phyloP scores from a whole-genome alignment of 2,113 vertebrate genomes.

The Cynoglossus semilaevis region DNA sequence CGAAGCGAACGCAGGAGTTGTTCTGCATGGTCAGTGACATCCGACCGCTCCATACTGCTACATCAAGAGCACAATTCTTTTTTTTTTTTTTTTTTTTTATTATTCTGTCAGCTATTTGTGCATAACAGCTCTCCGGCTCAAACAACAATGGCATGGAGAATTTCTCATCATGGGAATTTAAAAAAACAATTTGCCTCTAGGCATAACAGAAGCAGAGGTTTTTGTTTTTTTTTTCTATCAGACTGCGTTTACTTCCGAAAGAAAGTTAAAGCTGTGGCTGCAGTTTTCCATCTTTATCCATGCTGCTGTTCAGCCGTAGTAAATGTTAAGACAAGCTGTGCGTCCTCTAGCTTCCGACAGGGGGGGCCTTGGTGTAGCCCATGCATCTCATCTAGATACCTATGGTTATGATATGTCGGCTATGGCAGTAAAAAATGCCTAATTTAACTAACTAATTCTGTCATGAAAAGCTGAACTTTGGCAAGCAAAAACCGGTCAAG shows the following conservation, averaged over 20 bases:
- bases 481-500: too few species aligned
- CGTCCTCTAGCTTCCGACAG: background rate
- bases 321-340: background rate
- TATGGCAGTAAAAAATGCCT: too few species aligned
- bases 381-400: too few species aligned
- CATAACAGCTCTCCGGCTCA: background rate
- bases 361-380: too few species aligned
- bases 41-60: slow-evolving; percentile 1
- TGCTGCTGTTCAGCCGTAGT: background rate
- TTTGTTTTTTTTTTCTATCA: slow-evolving; percentile 3
- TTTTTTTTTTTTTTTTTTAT: too few species aligned
- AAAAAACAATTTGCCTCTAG: slow-evolving; percentile 19
- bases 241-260: background rate
- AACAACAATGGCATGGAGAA: slow-evolving; percentile 7
- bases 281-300: too few species aligned
- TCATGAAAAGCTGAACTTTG: too few species aligned
- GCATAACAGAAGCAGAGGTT: slow-evolving; percentile 7
- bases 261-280: slow-evolving; percentile 3
- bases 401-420: too few species aligned
- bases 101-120: background rate
- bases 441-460: too few species aligned
- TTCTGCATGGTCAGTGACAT: slow-evolving; percentile 1
- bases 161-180: background rate
- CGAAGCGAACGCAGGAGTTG: background rate
- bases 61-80: background rate